These are phyloP conservation scores for Lasioglossum albipes DNA, from an alignment of 1,140 invertebrate species.

Conservation along the genomic window DNA sequence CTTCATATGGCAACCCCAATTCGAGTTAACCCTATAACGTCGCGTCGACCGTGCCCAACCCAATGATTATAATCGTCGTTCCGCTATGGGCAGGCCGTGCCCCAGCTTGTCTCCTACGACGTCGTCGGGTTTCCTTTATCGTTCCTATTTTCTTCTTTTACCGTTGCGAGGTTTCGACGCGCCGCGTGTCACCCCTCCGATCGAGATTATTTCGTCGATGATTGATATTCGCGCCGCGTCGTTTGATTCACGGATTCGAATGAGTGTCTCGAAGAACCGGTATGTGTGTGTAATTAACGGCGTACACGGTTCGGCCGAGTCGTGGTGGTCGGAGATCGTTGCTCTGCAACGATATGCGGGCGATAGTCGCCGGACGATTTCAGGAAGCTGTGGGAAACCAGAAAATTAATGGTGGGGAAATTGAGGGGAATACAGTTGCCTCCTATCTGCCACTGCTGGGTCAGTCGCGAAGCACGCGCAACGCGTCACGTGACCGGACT, in stretches of 20 bases:
- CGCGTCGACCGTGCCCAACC: constrained; percentile 25
- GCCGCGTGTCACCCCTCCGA: not conserved
- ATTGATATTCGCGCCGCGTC: not conserved
- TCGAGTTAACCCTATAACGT: constrained; percentile 38
- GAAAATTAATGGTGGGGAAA: no score
- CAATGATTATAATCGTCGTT: constrained; percentile 44
- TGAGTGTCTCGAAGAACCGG: not conserved
- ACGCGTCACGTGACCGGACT: no score
- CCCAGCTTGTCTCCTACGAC: not conserved
- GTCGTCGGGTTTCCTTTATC: not conserved
- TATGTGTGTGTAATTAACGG: not conserved
- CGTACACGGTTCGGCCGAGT: not conserved
- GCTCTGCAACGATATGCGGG: not conserved
- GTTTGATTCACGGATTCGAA: not conserved
- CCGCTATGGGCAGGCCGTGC: constrained; percentile 1
- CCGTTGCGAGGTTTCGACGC: not conserved
- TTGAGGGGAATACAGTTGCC: no score
- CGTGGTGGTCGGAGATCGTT: not conserved
- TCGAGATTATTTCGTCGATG: not conserved
- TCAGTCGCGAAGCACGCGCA: no score
- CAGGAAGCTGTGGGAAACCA: not conserved
- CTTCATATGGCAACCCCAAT: constrained; percentile 3
- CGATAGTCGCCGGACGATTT: not conserved
- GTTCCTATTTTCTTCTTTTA: not conserved
- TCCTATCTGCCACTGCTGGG: no score